These are phyloP conservation scores for Xiphophorus birchmanni DNA, from an alignment of 2,797 vertebrate species.

Conservation along the genomic window DNA sequence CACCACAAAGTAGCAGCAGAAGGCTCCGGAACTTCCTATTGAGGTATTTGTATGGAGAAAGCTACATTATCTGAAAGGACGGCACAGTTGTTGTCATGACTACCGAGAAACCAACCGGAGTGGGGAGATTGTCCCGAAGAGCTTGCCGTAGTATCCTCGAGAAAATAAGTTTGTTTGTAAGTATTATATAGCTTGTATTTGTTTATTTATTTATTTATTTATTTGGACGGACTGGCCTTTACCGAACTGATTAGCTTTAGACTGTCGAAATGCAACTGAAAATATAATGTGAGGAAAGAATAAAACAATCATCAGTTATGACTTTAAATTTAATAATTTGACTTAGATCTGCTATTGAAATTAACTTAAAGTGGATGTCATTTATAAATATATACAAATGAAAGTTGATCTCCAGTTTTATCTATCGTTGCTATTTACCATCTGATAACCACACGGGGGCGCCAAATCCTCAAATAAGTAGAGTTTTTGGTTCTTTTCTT, in stretches of 20 bases:
- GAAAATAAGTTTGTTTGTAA: background rate
- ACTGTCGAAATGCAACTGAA: background rate
- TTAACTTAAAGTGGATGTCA: background rate
- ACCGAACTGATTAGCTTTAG: background rate
- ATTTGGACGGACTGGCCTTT: background rate
- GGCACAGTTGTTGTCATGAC: constrained; percentile 36
- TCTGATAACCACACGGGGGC: constrained; percentile 52
- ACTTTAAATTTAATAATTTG: background rate
- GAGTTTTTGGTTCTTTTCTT: background rate
- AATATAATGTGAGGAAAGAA: background rate
- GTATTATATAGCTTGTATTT: background rate
- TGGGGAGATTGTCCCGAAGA: constrained; percentile 5
- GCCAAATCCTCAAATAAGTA: constrained; percentile 36
- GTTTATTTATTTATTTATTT: background rate
- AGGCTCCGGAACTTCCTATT: background rate
- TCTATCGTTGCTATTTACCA: background rate
- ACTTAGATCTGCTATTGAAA: background rate
- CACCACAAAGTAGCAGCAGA: background rate
- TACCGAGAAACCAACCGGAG: constrained; percentile 23
- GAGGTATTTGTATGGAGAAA: background rate
- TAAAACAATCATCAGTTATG: background rate
- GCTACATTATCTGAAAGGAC: background rate
- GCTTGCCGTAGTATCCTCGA: constrained; percentile 18
- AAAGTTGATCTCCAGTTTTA: background rate
- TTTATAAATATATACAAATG: background rate